Base-by-base conservation (phyloP, 2,113 vertebrate species). In the Rhinoptilus africanus region DNA sequence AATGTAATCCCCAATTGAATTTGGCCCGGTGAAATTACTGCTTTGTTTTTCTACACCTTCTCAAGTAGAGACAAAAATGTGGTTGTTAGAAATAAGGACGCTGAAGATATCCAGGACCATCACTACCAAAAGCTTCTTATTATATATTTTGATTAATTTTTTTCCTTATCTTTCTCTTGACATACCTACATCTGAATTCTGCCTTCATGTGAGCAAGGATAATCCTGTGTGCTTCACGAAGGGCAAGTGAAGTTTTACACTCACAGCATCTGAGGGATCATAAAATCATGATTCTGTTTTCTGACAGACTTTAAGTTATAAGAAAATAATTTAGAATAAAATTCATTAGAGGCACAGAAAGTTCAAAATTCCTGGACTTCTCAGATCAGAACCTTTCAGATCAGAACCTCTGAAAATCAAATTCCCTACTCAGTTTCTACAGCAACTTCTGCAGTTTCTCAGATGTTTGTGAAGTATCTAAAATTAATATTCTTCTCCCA, bases 241-340 rank as follows among this genome's bases (percentile, higher is more conserved):
- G 7, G n/a, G 12, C 12, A 74, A 23, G 14, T 20, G 9, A 21
- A 78, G 10, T 59, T 83, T 53, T 47, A 60, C 14, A 21, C 23
- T 64, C 7, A 34, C 5, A 75, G 11, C 3, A 74, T 57, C 22
- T 48, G 24, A 67, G 20, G 50, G 39, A 59, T 15, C 0, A 0
- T 20, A 73, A 80, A 7, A 34, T 45, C 32, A 24, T 22, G 10
- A 45, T 39, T 76, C 30, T 73, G 1, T 63, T 83, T n/a, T 32
- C 24, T 86, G 22, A 30, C 2, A 67, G 6, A 2, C 1, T 74
- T 74, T n/a, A 17, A 1, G 74, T 66, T 41, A 30, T 16, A 4
- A 63, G 21, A 92, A 85, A 89, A 80, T 78, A 37, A 74, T 77
- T 50, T 34, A n/a, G 8, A 77, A 66, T 53, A 50, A 62, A 92